Base-by-base conservation (phyloP, 2,797 vertebrate species). In the Macropus fuliginosus region DNA sequence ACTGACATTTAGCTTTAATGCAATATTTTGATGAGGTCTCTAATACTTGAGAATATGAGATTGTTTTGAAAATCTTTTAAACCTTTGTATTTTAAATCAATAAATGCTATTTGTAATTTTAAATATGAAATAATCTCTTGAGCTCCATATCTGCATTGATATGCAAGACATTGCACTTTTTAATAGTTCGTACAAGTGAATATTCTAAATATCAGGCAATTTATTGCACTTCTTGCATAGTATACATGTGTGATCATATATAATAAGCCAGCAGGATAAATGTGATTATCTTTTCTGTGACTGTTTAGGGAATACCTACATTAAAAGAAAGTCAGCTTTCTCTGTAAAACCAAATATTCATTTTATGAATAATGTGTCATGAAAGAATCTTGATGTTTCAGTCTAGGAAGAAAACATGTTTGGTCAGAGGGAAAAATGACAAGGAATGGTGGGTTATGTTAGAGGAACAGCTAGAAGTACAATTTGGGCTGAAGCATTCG, bases 21-120 rank as follows among this genome's bases (percentile, higher is more conserved):
- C 24, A 95, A 90, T 5, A 95, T 94, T 95, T 95, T 96, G 56
- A 94, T 96, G 91, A 91, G 87, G 54, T 92, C 95, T 93, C 90
- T 92, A 56, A 96, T 96, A 91, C 87, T 55, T 95, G 90, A 94
- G 55, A 89, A 91, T 31, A 56, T 91, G 91, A 57, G n/a, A 50
- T 24, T 94, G 46, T 94, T 95, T 96, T 95, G 94, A 40, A 95
- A 93, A 87, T 59, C 10, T 94, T 90, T 93, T 89, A 95, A 93
- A 34, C 1, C 16, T 96, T 81, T 90, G 87, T 57, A 66, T 96
- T 93, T 27, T 34, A 94, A 97, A 89, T 27, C 52, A 92, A 24
- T 93, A 40, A 52, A 94, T 94, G 1, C 11, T 91, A 5, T 94
- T 90, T 93, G 11, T 18, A 28, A 91, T 89, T 29, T 4, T 94